A percentile compares a stretch with the other conserved stretches of the same genome.
phyloP scores from a whole-genome alignment of 2,888 invertebrate genomes.

The Epiblema foenella region DNA sequence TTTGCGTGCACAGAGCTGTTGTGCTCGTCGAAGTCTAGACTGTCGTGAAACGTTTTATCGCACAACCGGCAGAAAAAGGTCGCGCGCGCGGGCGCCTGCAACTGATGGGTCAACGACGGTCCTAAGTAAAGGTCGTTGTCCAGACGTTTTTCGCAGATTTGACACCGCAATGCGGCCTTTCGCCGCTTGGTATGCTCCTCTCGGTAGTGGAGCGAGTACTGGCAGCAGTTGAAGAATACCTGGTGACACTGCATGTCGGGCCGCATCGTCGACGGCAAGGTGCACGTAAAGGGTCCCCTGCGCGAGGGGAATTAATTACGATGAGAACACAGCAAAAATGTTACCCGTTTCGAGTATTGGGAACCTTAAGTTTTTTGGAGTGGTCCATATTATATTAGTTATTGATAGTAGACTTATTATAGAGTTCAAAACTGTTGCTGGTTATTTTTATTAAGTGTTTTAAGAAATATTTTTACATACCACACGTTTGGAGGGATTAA shows the following conservation, averaged over 20 bases:
- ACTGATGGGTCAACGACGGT: conserved; percentile 53
- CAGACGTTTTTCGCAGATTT: conserved; percentile 78
- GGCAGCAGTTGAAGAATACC: conserved; percentile 79
- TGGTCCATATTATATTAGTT: no score
- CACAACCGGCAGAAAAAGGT: conserved; percentile 70
- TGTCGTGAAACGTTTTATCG: conserved; percentile 66
- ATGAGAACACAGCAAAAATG: conserved; percentile 3
- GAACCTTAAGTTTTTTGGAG: no score
- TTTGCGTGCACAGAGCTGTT: conserved; percentile 72
- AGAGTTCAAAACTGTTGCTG: no score
- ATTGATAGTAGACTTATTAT: no score
- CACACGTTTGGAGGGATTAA: no score
- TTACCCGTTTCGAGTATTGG: not conserved
- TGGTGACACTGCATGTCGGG: conserved; percentile 74
- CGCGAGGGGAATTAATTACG: conserved; percentile 38
- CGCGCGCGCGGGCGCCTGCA: conserved; percentile 53
- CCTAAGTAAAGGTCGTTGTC: conserved; percentile 63
- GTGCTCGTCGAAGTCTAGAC: conserved; percentile 70
- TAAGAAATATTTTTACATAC: no score
- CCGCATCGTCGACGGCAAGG: conserved; percentile 68
- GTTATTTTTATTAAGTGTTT: no score
- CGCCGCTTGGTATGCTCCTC: conserved; percentile 79
- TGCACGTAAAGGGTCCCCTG: conserved; percentile 80
- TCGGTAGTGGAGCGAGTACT: conserved; percentile 78
- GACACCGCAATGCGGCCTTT: conserved; percentile 77